A percentile compares a stretch with the other conserved stretches of the same genome.
phyloP scores from a whole-genome alignment of 1,140 invertebrate species.

The Aphelinus certus region DNA sequence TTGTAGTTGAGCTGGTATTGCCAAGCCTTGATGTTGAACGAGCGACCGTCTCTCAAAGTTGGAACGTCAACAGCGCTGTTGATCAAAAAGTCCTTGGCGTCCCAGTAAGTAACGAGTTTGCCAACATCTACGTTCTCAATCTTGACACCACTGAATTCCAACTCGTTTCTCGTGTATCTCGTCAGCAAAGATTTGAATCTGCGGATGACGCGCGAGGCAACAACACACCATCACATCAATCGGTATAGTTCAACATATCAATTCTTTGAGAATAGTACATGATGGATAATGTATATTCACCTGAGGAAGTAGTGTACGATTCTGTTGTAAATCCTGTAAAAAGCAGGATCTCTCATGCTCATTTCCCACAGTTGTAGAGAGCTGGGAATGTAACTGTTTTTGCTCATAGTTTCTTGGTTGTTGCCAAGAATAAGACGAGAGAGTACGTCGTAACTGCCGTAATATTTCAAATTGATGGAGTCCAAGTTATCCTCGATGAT shows the following conservation, averaged over 20 bases:
- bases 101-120: slow-evolving; percentile 77
- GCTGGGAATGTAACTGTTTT: slow-evolving; percentile 55
- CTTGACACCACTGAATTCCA: slow-evolving; percentile 70
- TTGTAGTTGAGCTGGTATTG: slow-evolving; percentile 68
- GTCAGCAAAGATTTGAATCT: slow-evolving; percentile 64
- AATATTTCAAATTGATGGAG: slow-evolving; percentile 71
- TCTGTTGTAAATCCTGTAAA: slow-evolving; percentile 64
- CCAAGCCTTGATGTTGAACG: slow-evolving; percentile 48
- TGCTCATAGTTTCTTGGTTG: slow-evolving; percentile 50
- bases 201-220: slow-evolving; percentile 41
- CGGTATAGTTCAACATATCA: too few relatives aligned
- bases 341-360: slow-evolving; percentile 65
- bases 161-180: slow-evolving; percentile 70
- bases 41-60: slow-evolving; percentile 46
- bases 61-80: slow-evolving; percentile 70
- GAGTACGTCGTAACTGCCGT: slow-evolving; percentile 62
- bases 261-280: too few relatives aligned
- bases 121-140: slow-evolving; percentile 72
- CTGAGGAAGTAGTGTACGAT: slow-evolving; percentile 61
- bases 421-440: slow-evolving; percentile 56
- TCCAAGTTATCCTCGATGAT: slow-evolving; percentile 74
- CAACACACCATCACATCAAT: too few relatives aligned
- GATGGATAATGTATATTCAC: slow-evolving; percentile 33
- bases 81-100: slow-evolving; percentile 74
- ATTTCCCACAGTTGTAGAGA: slow-evolving; percentile 55